Evolutionary conservation across 2,888 invertebrate genomes (phyloP).

Genomic region (Lithodes maja): DNA sequence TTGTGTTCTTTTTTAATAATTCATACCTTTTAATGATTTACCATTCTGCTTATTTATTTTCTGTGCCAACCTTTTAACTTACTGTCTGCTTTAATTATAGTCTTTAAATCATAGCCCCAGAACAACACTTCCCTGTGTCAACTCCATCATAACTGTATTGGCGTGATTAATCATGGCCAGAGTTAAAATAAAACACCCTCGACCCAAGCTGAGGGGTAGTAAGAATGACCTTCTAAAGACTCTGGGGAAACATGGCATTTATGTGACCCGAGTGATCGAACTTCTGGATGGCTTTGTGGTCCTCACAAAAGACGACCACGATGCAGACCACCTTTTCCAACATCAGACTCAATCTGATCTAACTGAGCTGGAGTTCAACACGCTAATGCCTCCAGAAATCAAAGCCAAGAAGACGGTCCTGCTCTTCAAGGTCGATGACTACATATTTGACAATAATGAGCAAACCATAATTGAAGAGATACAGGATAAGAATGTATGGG

Average conservation of each 20-base stretch:
- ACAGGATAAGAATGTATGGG: neutral
- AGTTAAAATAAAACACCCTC: neutral
- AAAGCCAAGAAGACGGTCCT: neutral
- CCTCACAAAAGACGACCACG: neutral
- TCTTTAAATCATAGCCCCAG: too few species aligned
- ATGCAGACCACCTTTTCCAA: neutral
- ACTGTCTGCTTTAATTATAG: too few species aligned
- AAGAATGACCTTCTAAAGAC: neutral
- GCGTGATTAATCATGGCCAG: too few species aligned
- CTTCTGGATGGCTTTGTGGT: neutral
- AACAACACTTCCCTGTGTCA: too few species aligned
- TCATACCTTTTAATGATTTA: too few species aligned
- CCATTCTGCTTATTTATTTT: too few species aligned
- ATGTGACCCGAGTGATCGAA: too few species aligned
- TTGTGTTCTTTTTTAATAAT: too few species aligned
- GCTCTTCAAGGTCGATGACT: neutral
- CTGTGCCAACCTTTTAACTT: too few species aligned
- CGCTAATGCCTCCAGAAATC: neutral
- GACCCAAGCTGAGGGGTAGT: neutral
- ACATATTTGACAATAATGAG: neutral
- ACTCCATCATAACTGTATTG: too few species aligned
- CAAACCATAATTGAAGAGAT: neutral
- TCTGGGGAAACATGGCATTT: neutral
- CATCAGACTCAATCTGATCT: neutral
- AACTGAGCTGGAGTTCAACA: neutral